These are phyloP conservation scores for Cyphomyrmex costatus DNA, from an alignment of 1,140 invertebrate genomes.

Conservation along the genomic window DNA sequence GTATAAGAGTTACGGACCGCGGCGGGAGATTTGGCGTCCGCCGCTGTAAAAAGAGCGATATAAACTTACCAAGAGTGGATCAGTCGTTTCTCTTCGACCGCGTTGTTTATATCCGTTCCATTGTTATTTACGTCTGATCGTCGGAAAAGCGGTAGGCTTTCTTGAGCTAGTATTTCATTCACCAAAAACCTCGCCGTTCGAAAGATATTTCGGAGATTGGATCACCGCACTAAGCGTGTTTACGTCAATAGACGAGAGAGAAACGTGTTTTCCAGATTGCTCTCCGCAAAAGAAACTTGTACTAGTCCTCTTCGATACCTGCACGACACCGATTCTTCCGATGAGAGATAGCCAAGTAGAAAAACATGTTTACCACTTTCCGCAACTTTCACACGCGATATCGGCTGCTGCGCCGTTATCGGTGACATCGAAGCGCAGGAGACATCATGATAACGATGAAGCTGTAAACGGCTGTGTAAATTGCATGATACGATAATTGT, in stretches of 20 bases:
- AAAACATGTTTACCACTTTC: constrained; percentile 61
- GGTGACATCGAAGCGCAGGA: not conserved
- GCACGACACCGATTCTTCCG: constrained; percentile 14
- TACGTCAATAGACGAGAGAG: not conserved
- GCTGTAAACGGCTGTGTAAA: not conserved
- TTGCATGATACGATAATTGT: not conserved
- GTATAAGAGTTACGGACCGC: not conserved
- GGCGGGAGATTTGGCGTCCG: not conserved
- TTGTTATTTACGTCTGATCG: constrained; percentile 11
- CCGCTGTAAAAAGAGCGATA: not conserved
- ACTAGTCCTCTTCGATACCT: not conserved
- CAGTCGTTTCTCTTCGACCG: not conserved
- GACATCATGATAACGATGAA: constrained; percentile 22
- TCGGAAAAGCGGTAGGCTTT: constrained; percentile 3
- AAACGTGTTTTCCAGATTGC: constrained; percentile 29
- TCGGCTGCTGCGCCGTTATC: not conserved
- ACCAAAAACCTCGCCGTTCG: not conserved
- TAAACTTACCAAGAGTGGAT: constrained; percentile 40
- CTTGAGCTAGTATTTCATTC: not conserved
- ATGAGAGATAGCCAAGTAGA: constrained; percentile 7
- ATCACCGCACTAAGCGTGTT: constrained; percentile 30
- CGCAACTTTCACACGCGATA: constrained; percentile 23
- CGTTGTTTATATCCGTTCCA: constrained; percentile 2
- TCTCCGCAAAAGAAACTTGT: not conserved
- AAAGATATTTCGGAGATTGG: constrained; percentile 1